Evolutionary conservation across 2,113 vertebrate species (phyloP).

Genomic region (Gambusia holbrooki): DNA sequence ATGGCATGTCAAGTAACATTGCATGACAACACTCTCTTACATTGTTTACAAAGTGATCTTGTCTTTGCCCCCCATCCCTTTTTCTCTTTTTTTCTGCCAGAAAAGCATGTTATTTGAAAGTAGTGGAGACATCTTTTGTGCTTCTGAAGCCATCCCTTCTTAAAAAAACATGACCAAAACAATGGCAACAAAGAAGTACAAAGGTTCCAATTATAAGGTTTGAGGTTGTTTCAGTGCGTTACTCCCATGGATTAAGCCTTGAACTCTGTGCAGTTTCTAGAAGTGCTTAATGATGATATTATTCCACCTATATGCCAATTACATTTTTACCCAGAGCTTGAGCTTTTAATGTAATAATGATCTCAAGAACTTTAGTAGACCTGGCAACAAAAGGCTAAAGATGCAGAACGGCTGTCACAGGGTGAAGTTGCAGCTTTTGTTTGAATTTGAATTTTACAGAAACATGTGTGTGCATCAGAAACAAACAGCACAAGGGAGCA

Average conservation of each 20-base stretch:
- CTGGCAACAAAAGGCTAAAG: background rate
- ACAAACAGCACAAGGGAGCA: background rate
- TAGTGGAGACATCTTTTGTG: background rate
- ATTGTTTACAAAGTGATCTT: background rate
- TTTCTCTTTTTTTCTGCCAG: background rate
- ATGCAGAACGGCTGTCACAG: background rate
- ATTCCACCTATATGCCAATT: background rate
- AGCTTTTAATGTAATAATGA: background rate
- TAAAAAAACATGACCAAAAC: background rate
- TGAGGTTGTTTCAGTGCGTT: background rate
- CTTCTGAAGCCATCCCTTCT: background rate
- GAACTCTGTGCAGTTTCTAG: background rate
- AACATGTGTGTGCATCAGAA: background rate
- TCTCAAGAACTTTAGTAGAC: background rate
- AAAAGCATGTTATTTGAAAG: background rate
- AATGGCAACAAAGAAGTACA: background rate
- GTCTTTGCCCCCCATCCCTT: background rate
- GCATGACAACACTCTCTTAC: background rate
- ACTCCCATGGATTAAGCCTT: background rate
- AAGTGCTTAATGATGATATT: background rate
- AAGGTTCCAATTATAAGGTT: background rate
- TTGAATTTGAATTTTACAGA: background rate
- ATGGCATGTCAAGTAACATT: too few species aligned
- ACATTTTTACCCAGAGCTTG: background rate
- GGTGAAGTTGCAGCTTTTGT: background rate